Conservation (phyloP, 2,113 vertebrate species). For the Phyllostomus hastatus region DNA sequence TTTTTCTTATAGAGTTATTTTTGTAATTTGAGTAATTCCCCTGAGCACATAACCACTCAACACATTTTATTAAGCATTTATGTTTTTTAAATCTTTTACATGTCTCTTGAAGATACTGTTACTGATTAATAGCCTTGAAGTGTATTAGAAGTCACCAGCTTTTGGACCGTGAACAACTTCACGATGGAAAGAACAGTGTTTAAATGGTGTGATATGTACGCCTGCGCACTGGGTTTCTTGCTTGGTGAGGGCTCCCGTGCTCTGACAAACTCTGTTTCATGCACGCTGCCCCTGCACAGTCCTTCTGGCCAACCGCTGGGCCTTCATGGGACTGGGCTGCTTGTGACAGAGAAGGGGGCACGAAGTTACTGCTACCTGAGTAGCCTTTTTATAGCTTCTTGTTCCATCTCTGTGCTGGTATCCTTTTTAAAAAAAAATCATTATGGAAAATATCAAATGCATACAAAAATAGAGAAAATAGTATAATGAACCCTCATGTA, state of each 20-base stretch:
- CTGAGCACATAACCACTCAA: not conserved
- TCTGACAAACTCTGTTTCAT: not conserved
- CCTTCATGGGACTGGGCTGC: not conserved
- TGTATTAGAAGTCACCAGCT: not conserved
- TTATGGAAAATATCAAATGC: not conserved
- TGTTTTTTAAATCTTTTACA: not conserved
- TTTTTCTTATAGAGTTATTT: not conserved
- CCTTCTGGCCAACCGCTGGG: not conserved
- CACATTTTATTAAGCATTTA: not conserved
- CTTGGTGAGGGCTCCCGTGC: not conserved
- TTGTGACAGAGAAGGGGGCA: not conserved
- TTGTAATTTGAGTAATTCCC: not conserved
- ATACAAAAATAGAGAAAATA: not conserved
- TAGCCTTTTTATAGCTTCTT: not conserved
- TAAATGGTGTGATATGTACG: not conserved
- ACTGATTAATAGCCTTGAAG: not conserved
- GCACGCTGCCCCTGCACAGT: not conserved
- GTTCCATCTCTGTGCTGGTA: not conserved
- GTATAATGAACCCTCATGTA: not conserved
- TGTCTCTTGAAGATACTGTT: not conserved
- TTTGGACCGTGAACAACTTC: not conserved
- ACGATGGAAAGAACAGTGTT: not conserved
- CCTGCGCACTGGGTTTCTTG: not conserved
- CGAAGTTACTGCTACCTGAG: not conserved
- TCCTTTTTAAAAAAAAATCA: not conserved